phyloP scores from a whole-genome alignment of 1,140 invertebrate genomes.

The Saccostrea glomerata region DNA sequence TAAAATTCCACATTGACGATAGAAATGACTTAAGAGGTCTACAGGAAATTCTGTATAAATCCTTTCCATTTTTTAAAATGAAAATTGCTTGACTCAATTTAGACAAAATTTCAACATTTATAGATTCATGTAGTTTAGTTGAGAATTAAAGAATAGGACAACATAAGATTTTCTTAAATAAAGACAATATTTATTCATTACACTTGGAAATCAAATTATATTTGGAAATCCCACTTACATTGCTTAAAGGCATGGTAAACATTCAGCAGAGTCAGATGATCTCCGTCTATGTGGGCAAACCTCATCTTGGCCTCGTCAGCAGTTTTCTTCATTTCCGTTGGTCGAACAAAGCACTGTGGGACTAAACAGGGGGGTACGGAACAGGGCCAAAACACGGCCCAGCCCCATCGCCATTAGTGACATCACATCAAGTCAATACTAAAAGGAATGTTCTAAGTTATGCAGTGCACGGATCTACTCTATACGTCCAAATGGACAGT shows the following conservation, averaged over 20 bases:
- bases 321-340: conserved; percentile 98
- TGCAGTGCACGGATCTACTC: conserved; percentile 52
- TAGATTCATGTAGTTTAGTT: too few species aligned
- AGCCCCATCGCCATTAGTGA: conserved; percentile 77
- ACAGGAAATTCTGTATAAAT: too few species aligned
- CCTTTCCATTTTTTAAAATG: too few species aligned
- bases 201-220: too few species aligned
- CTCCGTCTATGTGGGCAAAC: conserved; percentile 99
- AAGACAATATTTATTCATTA: too few species aligned
- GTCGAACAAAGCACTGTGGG: conserved; percentile 99
- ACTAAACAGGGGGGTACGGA: conserved; percentile 84
- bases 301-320: conserved; percentile 99
- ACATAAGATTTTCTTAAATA: too few species aligned
- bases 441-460: conserved; percentile 73
- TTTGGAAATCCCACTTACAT: conserved; percentile 86
- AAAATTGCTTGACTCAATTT: too few species aligned
- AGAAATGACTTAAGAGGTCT: too few species aligned
- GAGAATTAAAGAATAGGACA: too few species aligned
- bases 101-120: too few species aligned
- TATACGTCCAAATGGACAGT: background rate
- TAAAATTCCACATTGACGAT: too few species aligned
- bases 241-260: conserved; percentile 99
- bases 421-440: conserved; percentile 72
- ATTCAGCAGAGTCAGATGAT: conserved; percentile 96
- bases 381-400: conserved; percentile 74